Conservation (phyloP, 2,797 vertebrate species). For the Falco concolor region DNA sequence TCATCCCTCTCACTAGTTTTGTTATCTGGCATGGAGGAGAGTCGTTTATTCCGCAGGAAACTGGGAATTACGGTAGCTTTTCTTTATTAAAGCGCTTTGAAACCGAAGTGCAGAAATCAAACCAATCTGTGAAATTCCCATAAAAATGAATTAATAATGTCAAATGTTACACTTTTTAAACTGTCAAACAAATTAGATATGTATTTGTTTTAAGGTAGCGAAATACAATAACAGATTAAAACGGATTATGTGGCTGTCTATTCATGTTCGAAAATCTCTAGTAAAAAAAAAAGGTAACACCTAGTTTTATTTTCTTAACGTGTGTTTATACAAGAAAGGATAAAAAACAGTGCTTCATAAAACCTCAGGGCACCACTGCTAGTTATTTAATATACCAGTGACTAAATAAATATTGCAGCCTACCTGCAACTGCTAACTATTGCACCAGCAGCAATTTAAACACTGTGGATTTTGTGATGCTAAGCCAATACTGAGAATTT, state of each 20-base stretch:
- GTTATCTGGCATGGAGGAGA: not conserved
- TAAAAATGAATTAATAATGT: not conserved
- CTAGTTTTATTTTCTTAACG: conserved; percentile 2
- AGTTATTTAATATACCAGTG: not conserved
- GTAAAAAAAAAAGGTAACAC: not conserved
- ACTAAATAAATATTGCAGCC: not conserved
- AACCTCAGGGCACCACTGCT: not conserved
- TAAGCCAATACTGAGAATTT: not conserved
- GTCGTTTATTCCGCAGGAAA: not conserved
- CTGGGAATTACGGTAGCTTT: not conserved
- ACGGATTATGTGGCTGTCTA: not conserved
- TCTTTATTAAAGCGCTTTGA: not conserved
- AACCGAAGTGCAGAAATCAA: not conserved
- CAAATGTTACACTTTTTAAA: not conserved
- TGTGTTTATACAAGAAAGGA: not conserved
- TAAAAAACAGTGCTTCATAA: not conserved
- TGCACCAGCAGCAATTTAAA: not conserved
- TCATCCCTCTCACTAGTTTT: not conserved
- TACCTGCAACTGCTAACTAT: not conserved
- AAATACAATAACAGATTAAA: not conserved
- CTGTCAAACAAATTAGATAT: not conserved
- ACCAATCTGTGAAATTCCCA: not conserved
- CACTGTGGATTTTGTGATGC: not conserved
- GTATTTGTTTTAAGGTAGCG: conserved; percentile 26
- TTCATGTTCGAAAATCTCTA: not conserved